Evolutionary conservation across 2,797 vertebrate species (phyloP).

Genomic region (Lithobates pipiens): DNA sequence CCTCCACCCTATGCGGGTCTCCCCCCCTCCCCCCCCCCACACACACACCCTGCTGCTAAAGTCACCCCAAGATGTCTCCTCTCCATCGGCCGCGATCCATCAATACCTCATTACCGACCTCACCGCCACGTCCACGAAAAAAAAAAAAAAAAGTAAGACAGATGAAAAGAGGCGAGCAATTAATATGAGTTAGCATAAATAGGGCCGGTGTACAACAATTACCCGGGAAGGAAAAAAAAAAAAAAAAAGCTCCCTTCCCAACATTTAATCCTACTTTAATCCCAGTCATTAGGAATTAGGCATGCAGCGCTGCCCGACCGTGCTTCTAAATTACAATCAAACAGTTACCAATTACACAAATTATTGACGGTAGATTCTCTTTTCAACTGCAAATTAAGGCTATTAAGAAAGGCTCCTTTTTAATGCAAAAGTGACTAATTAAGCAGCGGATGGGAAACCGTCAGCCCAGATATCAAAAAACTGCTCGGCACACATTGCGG

Average conservation of each 20-base stretch:
- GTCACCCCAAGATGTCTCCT: constrained; percentile 11
- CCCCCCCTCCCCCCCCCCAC: no score
- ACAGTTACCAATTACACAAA: constrained; percentile 99
- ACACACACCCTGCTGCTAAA: neutral
- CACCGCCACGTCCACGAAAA: constrained; percentile 75
- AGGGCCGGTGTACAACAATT: constrained; percentile 93
- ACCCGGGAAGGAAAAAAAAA: constrained; percentile 75
- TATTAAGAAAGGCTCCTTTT: constrained; percentile 99
- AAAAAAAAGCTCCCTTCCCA: constrained; percentile 93
- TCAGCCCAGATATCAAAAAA: constrained; percentile 99
- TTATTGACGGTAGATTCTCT: constrained; percentile 99
- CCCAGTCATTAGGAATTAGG: constrained; percentile 99
- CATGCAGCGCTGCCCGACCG: constrained; percentile 99
- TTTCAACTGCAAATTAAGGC: constrained; percentile 99
- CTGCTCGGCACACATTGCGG: constrained; percentile 99
- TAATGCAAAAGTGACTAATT: constrained; percentile 99
- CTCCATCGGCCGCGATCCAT: neutral
- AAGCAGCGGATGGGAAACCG: constrained; percentile 99
- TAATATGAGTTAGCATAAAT: constrained; percentile 93
- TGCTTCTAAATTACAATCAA: constrained; percentile 99
- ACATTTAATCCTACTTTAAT: constrained; percentile 99
- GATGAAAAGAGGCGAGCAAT: constrained; percentile 70
- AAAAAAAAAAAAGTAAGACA: constrained; percentile 76
- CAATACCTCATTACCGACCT: constrained; percentile 53
- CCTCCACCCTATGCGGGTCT: no score